Base-by-base conservation (phyloP, 92 coral and sea anemone genomes). In the Palythoa caribaeorum region DNA sequence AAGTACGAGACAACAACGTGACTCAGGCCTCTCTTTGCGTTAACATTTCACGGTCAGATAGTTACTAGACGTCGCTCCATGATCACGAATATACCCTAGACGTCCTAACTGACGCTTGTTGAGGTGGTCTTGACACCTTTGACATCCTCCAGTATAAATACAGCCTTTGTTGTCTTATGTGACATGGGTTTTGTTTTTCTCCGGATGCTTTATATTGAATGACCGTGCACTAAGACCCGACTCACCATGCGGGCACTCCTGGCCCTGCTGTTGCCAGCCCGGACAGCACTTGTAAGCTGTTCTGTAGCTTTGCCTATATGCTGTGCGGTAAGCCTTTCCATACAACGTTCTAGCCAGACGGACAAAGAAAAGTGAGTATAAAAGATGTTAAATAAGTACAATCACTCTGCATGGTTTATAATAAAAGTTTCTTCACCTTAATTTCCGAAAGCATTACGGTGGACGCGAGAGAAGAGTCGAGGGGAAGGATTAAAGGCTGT, bases 211-310 rank as follows among this genome's bases (percentile, higher is more conserved):
- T 15, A 7, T 16, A 9, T 1, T 5, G 17, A 3, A 0, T 62
- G 1, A 57, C 17, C 8, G 17, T 28, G 19, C 19, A 6, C 63
- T 13, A 19, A 3, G 6, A 28, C 20, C 47, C 47, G 44, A 88
- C 92, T 73, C 76, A 96, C 98, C 96, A 20, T 16, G 9, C 20
- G 93, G 85, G 83, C 98, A 96, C 4, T 74, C 88, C 16, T 39
- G 12, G 21, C 94, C 93, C 55, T 55, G 62, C 76, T 85, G 89
- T 20, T 79, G 84, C 98, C 98, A 96, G 11, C 98, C 98, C 57
- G 91, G 84, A 73, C 98, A 96, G 86, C 98, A 96, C 74, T 74
- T 79, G 84, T 94, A 91, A 9, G 86, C 89, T 70, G 88, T 77
- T 50, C 60, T 87, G 73, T 92, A 92, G 35, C 90, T 89, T 44